phyloP scores from a whole-genome alignment of 2,888 invertebrate species.

The Omphaloscelis lunosa region DNA sequence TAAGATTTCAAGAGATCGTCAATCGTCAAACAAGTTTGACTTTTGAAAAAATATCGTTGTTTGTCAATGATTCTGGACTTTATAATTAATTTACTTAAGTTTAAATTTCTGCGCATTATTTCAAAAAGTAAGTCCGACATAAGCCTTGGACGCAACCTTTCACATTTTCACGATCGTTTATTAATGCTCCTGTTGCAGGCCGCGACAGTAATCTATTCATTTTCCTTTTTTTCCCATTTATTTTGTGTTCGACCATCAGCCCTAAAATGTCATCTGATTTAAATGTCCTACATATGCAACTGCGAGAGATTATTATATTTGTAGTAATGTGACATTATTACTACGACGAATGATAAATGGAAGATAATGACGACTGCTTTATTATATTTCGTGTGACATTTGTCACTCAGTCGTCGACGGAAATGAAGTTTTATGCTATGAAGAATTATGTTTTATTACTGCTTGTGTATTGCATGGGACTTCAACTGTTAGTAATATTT shows the following conservation, averaged over 20 bases:
- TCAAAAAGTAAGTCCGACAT: no score
- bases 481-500: conserved; percentile 6
- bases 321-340: conserved; percentile 37
- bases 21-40: no score
- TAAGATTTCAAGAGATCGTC: no score
- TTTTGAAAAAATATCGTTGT: no score
- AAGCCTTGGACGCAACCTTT: no score
- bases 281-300: conserved; percentile 19
- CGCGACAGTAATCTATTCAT: no score
- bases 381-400: conserved; percentile 44
- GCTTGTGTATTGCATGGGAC: background rate
- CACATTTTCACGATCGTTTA: no score
- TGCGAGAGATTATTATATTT: conserved; percentile 26
- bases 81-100: no score
- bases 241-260: background rate
- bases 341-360: conserved; percentile 59
- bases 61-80: no score
- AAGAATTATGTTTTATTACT: conserved; percentile 33
- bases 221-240: background rate
- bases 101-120: no score
- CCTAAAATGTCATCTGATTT: background rate
- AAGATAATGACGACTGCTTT: conserved; percentile 50
- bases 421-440: conserved; percentile 32
- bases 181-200: no score
- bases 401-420: conserved; percentile 42